Percentiles rank a stretch among this genome's conserved stretches.
Conservation (phyloP, 2,888 invertebrate species). For the Metallyticus violacea region DNA sequence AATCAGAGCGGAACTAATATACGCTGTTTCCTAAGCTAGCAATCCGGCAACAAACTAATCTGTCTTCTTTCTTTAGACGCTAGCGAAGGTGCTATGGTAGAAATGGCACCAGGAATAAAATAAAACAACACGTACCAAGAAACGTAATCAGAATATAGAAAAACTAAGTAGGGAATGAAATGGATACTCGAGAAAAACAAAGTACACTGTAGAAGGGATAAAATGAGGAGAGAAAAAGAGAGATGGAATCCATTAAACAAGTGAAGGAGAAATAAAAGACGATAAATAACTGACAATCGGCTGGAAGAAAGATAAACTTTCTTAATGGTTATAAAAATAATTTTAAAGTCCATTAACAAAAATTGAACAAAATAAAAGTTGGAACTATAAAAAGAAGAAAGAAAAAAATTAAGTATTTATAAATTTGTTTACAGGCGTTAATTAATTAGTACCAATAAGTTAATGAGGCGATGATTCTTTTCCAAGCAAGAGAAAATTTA, state of each 20-base stretch:
- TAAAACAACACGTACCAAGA: not conserved
- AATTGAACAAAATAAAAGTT: no score
- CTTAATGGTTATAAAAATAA: no score
- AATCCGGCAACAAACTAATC: no score
- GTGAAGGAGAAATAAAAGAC: not conserved
- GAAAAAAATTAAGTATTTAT: no score
- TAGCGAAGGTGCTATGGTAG: not conserved
- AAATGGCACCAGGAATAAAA: not conserved
- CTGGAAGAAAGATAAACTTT: no score
- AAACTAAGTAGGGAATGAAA: not conserved
- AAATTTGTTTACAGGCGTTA: no score
- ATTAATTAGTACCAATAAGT: no score
- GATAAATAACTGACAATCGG: no score
- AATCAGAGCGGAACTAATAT: not conserved
- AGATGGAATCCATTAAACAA: not conserved
- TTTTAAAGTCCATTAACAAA: no score
- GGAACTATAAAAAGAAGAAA: no score
- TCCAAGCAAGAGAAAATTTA: no score
- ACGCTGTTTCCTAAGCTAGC: not conserved
- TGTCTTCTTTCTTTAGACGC: not conserved
- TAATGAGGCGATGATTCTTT: no score
- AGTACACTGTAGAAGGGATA: not conserved
- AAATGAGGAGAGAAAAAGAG: not conserved
- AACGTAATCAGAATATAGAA: not conserved
- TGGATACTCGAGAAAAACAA: not conserved